Evolutionary conservation across 2,888 invertebrate genomes (phyloP).

Genomic region (Epinotia demarniana): DNA sequence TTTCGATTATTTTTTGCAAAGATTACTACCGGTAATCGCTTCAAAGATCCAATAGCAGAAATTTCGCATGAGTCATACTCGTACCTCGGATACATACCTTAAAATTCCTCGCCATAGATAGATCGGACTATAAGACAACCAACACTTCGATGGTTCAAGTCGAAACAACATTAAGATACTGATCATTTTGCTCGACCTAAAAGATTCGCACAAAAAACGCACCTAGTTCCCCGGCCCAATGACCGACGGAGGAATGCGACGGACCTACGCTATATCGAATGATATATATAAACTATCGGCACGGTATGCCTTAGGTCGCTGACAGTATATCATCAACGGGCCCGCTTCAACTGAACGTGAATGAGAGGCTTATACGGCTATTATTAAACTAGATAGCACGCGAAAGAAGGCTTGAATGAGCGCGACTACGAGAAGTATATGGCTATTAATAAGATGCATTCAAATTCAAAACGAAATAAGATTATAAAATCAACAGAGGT

Average conservation of each 20-base stretch:
- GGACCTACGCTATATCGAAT: slow-evolving; percentile 44
- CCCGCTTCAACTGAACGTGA: slow-evolving; percentile 26
- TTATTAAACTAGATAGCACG: slow-evolving; percentile 37
- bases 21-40: slow-evolving; percentile 4
- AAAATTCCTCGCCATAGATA: neutral
- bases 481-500: neutral
- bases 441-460: neutral
- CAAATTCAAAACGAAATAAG: neutral
- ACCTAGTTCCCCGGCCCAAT: slow-evolving; percentile 46
- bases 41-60: neutral
- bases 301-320: slow-evolving; percentile 39
- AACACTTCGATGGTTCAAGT: neutral
- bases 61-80: neutral
- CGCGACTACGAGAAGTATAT: neutral
- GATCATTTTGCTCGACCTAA: slow-evolving; percentile 18
- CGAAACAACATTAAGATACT: neutral
- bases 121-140: neutral
- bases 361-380: slow-evolving; percentile 35
- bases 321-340: slow-evolving; percentile 28
- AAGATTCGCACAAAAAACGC: slow-evolving; percentile 40
- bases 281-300: slow-evolving; percentile 23
- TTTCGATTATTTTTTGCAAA: slow-evolving; percentile 9
- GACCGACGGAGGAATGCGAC: slow-evolving; percentile 49
- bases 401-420: neutral
- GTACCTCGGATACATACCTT: neutral